phyloP scores from a whole-genome alignment of 2,797 vertebrate species.

The Sciaenops ocellatus region DNA sequence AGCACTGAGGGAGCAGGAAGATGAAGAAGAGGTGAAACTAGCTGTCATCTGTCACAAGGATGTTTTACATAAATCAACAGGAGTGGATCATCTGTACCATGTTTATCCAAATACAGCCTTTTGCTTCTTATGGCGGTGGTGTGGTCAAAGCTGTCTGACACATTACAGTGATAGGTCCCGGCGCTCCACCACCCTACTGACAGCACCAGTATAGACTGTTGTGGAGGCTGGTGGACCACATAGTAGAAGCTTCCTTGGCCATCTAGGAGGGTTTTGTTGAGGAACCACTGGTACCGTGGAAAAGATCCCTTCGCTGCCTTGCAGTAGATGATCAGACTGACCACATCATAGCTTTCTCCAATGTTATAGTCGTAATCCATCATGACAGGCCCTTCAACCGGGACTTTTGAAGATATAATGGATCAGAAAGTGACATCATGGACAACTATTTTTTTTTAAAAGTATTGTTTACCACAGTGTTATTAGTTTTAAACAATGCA shows the following conservation, averaged over 20 bases:
- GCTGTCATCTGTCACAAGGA: background rate
- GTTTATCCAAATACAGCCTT: slow-evolving; percentile 60
- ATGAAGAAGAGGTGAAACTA: slow-evolving; percentile 1
- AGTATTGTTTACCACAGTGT: background rate
- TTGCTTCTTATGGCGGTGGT: slow-evolving; percentile 65
- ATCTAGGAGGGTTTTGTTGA: slow-evolving; percentile 66
- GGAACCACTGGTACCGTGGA: slow-evolving; percentile 78
- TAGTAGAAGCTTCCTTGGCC: slow-evolving; percentile 57
- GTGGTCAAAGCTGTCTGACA: slow-evolving; percentile 76
- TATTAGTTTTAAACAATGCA: slow-evolving; percentile 1
- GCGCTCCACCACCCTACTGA: slow-evolving; percentile 50
- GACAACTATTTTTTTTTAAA: background rate
- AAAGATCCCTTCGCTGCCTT: slow-evolving; percentile 67
- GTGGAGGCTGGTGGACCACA: slow-evolving; percentile 32
- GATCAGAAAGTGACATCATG: background rate
- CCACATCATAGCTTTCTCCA: slow-evolving; percentile 66
- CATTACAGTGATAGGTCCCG: slow-evolving; percentile 81
- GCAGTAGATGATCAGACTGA: slow-evolving; percentile 71
- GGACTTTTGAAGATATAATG: slow-evolving; percentile 64
- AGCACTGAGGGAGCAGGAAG: slow-evolving; percentile 63
- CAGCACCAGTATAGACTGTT: slow-evolving; percentile 55
- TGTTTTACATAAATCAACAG: background rate
- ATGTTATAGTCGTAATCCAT: slow-evolving; percentile 47
- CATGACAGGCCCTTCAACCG: slow-evolving; percentile 70
- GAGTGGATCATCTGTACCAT: slow-evolving; percentile 63